Evolutionary conservation across 2,888 invertebrate species (phyloP).

Genomic region (Euclidia mi): DNA sequence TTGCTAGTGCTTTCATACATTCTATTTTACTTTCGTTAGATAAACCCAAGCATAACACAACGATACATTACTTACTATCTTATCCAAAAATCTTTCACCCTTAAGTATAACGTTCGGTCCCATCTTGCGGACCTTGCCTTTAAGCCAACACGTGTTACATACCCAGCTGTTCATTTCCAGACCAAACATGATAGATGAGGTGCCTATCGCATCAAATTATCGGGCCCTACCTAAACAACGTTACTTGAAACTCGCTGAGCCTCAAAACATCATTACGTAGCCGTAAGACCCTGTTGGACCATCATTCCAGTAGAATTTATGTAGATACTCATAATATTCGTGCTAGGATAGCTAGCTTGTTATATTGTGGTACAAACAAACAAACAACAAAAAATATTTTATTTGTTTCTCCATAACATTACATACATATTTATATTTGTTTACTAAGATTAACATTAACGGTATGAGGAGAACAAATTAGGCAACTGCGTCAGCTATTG

Average conservation of each 20-base stretch:
- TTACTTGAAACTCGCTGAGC: conserved; percentile 21
- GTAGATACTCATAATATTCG: conserved; percentile 16
- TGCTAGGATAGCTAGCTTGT: neutral
- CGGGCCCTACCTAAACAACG: conserved; percentile 44
- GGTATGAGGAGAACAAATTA: no score
- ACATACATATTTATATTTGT: no score
- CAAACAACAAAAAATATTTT: no score
- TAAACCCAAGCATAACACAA: neutral
- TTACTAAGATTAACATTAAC: no score
- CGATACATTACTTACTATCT: neutral
- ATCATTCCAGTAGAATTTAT: conserved; percentile 30
- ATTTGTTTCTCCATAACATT: no score
- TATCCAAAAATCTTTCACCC: conserved; percentile 13
- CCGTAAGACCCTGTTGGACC: conserved; percentile 32
- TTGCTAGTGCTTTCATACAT: no score
- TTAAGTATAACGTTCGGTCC: conserved; percentile 17
- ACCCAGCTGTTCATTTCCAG: conserved; percentile 34
- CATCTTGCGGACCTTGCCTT: conserved; percentile 13
- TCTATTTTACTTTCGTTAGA: no score
- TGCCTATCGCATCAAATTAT: conserved; percentile 52
- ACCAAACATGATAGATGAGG: conserved; percentile 49
- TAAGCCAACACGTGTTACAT: conserved; percentile 22
- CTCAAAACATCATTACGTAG: conserved; percentile 45
- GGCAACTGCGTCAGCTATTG: no score
- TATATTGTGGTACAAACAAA: neutral